Evolutionary conservation across 2,113 vertebrate genomes (phyloP), one percentile per base, ranked within the genome.

Genomic region (Marmota flaviventris): DNA sequence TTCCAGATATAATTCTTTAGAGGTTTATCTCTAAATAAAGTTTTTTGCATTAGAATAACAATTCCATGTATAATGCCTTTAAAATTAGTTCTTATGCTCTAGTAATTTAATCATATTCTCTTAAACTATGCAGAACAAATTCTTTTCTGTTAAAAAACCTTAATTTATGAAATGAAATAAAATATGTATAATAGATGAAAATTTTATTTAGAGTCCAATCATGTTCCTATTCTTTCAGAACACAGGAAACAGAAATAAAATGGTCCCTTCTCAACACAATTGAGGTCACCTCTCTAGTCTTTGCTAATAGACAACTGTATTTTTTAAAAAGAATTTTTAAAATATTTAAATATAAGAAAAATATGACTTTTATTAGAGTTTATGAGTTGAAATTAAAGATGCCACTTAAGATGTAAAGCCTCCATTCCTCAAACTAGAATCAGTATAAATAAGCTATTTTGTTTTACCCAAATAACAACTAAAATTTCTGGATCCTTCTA

Each of bases 311-410:
- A 75, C 42, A 91, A 79, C 4, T 34, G 4, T 70, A 67, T 51
- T 37, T 76, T 76, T 93, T 37, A 58, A 39, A 93, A 91, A 37
- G 48, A 85, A 83, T 53, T 29, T 39, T 39, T 39, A 4, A 87
- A 95, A 77, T 81, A 89, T 81, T 95, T 13, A 77, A 61, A 72
- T 32, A 87, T 61, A 61, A 90, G 48, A 88, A 91, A 96, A 83
- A 18, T 56, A 58, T 48, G 37, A 77, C 42, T 95, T 70, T 67
- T 91, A 67, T 91, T 85, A 81, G 37, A 91, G 72, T 75, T 25
- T 92, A 10, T 67, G 17, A 39, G n/a, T 48, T 94, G 45, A 34
- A 81, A 69, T 92, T 89, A 95, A 86, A 93, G 56, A 94, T 48
- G 37, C 85, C 37, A 61, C 37, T 89, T 17, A 89, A 95, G 48